Evolutionary conservation across 2,797 vertebrate species (phyloP).

Genomic region (Hippopotamyrus pictus): DNA sequence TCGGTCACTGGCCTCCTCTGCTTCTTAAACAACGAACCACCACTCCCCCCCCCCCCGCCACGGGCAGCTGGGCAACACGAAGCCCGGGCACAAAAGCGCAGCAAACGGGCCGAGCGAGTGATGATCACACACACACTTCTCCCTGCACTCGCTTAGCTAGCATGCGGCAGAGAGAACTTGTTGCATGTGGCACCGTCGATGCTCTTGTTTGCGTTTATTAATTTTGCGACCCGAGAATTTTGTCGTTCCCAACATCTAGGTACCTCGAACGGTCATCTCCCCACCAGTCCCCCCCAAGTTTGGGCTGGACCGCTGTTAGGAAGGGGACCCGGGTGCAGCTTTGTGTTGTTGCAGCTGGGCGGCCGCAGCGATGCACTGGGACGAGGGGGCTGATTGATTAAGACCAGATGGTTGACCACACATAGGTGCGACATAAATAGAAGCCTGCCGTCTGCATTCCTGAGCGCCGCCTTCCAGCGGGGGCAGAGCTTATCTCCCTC

Average conservation of each 20-base stretch:
- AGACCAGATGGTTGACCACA: slow-evolving; percentile 83
- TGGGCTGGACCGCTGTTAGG: background rate
- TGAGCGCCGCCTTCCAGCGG: slow-evolving; percentile 57
- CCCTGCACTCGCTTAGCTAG: slow-evolving; percentile 32
- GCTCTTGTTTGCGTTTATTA: too few relatives aligned
- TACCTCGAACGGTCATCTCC: background rate
- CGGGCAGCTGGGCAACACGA: slow-evolving; percentile 66
- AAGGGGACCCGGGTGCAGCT: background rate
- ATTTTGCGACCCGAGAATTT: background rate
- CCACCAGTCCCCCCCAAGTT: background rate
- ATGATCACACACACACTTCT: slow-evolving; percentile 67
- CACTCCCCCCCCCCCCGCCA: slow-evolving; percentile 40
- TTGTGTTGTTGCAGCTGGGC: slow-evolving; percentile 49
- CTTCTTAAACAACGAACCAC: slow-evolving; percentile 71
- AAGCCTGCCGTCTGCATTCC: slow-evolving; percentile 75
- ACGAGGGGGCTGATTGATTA: slow-evolving; percentile 76
- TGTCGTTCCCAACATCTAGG: background rate
- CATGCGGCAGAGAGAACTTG: background rate
- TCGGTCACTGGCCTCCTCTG: slow-evolving; percentile 74
- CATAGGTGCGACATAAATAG: slow-evolving; percentile 83
- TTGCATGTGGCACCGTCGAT: background rate
- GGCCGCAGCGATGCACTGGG: slow-evolving; percentile 23
- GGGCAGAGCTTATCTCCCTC: slow-evolving; percentile 44
- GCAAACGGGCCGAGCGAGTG: slow-evolving; percentile 70
- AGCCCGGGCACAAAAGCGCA: slow-evolving; percentile 70